These are phyloP conservation scores for Vanessa tameamea DNA, from an alignment of 1,140 invertebrate genomes.

Conservation along the genomic window DNA sequence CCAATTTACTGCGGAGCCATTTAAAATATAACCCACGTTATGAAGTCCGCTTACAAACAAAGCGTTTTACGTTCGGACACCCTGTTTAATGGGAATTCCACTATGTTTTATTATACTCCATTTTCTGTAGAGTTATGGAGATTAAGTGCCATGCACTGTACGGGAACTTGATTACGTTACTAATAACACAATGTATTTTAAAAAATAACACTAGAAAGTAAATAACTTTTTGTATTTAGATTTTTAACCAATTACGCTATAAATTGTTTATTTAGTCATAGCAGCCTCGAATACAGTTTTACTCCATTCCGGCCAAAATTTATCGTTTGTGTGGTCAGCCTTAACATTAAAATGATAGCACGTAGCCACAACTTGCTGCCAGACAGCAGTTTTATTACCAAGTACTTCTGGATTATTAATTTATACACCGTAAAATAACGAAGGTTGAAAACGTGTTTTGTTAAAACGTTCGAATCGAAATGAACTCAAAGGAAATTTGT, in stretches of 20 bases:
- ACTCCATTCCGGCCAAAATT: not conserved
- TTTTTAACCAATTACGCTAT: too few species aligned
- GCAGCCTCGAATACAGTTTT: not conserved
- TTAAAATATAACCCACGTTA: not conserved
- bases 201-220: too few species aligned
- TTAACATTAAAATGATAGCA: conserved; percentile 5
- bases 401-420: conserved; percentile 1
- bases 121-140: not conserved
- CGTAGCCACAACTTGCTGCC: not conserved
- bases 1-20: not conserved
- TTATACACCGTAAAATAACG: not conserved
- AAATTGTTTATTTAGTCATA: not conserved
- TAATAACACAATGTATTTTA: not conserved
- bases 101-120: not conserved
- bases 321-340: not conserved
- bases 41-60: conserved; percentile 1
- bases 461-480: not conserved
- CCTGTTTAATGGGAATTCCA: not conserved
- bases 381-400: conserved; percentile 2
- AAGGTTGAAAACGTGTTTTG: not conserved
- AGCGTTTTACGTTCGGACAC: not conserved
- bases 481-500: not conserved
- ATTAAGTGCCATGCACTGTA: not conserved
- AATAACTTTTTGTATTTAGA: too few species aligned
- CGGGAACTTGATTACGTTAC: not conserved